These are phyloP conservation scores for Hypolimnas misippus DNA, from an alignment of 2,888 invertebrate species.

Conservation along the genomic window DNA sequence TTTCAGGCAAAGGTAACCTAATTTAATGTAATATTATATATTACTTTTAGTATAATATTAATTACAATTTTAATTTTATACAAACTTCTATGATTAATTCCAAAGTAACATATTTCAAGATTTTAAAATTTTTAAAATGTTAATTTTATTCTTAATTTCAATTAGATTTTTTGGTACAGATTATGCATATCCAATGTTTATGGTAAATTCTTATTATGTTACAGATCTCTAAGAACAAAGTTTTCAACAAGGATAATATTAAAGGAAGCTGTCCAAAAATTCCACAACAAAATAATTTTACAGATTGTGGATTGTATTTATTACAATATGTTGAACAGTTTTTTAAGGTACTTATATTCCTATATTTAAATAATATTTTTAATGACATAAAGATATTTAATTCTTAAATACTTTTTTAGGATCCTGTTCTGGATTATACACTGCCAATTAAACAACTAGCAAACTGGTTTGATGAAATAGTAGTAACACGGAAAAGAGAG, in stretches of 20 bases:
- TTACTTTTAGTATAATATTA: not conserved
- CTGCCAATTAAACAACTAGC: conserved; percentile 92
- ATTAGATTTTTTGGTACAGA: not conserved
- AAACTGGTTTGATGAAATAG: conserved; percentile 94
- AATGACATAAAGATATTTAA: not conserved
- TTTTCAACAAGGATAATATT: conserved; percentile 92
- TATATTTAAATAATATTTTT: not conserved
- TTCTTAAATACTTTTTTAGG: conserved; percentile 77
- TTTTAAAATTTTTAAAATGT: no score
- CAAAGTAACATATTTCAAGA: no score
- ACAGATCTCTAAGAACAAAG: conserved; percentile 84
- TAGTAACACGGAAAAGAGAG: conserved; percentile 93
- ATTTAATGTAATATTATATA: not conserved
- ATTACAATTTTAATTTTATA: no score
- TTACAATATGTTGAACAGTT: conserved; percentile 98
- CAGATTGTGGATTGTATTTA: conserved; percentile 97
- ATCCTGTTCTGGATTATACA: conserved; percentile 91
- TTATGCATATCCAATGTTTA: not conserved
- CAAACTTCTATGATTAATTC: no score
- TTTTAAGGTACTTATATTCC: conserved; percentile 86
- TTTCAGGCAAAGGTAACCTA: conserved; percentile 88
- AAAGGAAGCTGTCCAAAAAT: conserved; percentile 95
- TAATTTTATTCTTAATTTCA: no score
- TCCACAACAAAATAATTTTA: conserved; percentile 98
- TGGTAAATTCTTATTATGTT: conserved; percentile 43